A percentile compares a stretch with the other conserved stretches of the same genome.
Evolutionary conservation across 1,140 invertebrate genomes (phyloP).

Genomic region (Augochlora pura): DNA sequence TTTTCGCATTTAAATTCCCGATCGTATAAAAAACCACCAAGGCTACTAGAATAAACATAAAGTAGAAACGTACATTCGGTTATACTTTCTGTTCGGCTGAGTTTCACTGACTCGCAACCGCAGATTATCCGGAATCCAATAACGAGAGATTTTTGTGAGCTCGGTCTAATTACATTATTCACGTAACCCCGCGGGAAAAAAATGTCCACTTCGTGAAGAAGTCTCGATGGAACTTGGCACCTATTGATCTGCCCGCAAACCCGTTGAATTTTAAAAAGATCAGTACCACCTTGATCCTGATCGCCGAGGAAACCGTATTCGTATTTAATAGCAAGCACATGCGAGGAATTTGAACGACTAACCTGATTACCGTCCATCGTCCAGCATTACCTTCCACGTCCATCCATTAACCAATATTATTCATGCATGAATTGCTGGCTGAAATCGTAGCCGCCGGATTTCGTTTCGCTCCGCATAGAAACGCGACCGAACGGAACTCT

Average conservation of each 20-base stretch:
- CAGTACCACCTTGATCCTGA: constrained; percentile 27
- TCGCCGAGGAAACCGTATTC: constrained; percentile 35
- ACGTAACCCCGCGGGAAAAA: too few relatives aligned
- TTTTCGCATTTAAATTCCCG: too few relatives aligned
- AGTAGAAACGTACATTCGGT: too few relatives aligned
- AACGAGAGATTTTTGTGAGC: too few relatives aligned
- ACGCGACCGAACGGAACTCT: constrained; percentile 16
- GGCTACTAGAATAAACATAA: too few relatives aligned
- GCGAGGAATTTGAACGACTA: constrained; percentile 31
- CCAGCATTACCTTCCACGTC: constrained; percentile 11
- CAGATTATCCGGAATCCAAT: too few relatives aligned
- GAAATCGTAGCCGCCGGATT: constrained; percentile 30
- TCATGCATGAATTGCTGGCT: constrained; percentile 13
- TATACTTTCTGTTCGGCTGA: too few relatives aligned
- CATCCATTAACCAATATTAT: background rate
- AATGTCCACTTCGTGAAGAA: too few relatives aligned
- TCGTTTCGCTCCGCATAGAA: constrained; percentile 29
- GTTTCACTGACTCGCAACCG: too few relatives aligned
- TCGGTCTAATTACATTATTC: too few relatives aligned
- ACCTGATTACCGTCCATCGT: constrained; percentile 36
- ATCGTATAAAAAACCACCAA: too few relatives aligned
- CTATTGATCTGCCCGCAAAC: background rate
- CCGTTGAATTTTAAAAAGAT: constrained; percentile 12
- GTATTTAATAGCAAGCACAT: constrained; percentile 33
- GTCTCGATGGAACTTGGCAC: too few relatives aligned